phyloP scores from a whole-genome alignment of 1,140 invertebrate genomes.

The Odontomachus brunneus region DNA sequence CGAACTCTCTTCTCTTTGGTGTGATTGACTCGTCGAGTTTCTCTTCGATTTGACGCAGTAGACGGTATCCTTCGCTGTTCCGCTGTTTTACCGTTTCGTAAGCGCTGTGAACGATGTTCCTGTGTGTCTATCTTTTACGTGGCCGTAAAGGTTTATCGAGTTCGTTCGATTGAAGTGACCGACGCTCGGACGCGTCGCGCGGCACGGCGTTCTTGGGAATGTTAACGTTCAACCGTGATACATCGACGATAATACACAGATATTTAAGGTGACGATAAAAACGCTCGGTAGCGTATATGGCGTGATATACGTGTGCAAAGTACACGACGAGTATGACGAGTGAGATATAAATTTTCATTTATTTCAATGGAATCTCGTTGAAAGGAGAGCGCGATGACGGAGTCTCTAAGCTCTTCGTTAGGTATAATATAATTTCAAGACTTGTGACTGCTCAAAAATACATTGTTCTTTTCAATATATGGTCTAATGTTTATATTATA shows the following conservation, averaged over 20 bases:
- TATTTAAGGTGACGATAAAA: not conserved
- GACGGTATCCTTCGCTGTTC: too few relatives aligned
- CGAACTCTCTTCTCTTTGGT: not conserved
- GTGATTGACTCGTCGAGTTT: not conserved
- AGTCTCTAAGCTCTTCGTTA: too few relatives aligned
- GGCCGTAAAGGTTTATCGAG: too few relatives aligned
- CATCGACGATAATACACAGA: not conserved
- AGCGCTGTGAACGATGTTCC: too few relatives aligned
- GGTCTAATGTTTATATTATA: too few relatives aligned
- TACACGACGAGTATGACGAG: too few relatives aligned
- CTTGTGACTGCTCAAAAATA: too few relatives aligned
- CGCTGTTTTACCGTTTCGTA: conserved; percentile 2
- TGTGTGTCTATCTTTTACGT: too few relatives aligned
- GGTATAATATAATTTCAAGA: too few relatives aligned
- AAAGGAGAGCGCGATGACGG: not conserved
- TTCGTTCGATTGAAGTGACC: not conserved
- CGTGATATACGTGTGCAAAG: not conserved
- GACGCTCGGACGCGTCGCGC: not conserved
- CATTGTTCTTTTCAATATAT: too few relatives aligned
- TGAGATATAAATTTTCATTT: too few relatives aligned
- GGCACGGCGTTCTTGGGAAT: too few relatives aligned
- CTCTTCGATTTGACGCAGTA: not conserved
- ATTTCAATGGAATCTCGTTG: not conserved
- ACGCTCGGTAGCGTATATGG: not conserved
- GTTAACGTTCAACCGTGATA: not conserved